A percentile compares a stretch with the other conserved stretches of the same genome.
phyloP scores from a whole-genome alignment of 2,888 invertebrate genomes.

The Athalia circularis region DNA sequence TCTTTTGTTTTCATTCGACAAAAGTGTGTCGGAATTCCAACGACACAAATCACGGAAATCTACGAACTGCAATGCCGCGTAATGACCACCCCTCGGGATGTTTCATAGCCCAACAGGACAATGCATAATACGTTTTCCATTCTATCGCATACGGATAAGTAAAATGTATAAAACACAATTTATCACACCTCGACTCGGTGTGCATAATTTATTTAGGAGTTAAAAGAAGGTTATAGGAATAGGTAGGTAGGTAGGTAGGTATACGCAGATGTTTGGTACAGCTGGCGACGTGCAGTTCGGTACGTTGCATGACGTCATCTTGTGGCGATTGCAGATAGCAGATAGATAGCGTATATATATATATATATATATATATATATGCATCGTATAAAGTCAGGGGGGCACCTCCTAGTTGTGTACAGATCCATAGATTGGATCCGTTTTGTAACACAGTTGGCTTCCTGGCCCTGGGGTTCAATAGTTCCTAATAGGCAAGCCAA shows the following conservation, averaged over 20 bases:
- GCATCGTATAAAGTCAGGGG: not conserved
- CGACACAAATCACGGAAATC: too few relatives aligned
- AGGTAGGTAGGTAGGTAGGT: constrained; percentile 46
- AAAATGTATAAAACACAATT: constrained; percentile 49
- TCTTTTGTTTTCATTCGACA: too few relatives aligned
- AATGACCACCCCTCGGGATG: not conserved
- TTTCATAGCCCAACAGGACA: not conserved
- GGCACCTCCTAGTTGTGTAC: not conserved
- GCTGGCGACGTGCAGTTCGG: constrained; percentile 54
- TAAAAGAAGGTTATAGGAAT: too few relatives aligned
- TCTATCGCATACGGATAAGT: constrained; percentile 1
- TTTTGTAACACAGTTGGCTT: constrained; percentile 53
- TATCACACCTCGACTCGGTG: constrained; percentile 51
- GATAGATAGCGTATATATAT: not conserved
- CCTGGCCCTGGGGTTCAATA: constrained; percentile 42
- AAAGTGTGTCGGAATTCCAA: too few relatives aligned
- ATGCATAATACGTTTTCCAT: not conserved
- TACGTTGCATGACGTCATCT: constrained; percentile 61
- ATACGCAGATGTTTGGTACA: constrained; percentile 67
- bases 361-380: not conserved
- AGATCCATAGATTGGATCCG: constrained; percentile 65
- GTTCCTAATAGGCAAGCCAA: constrained; percentile 27
- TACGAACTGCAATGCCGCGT: not conserved
- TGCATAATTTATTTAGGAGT: constrained; percentile 58
- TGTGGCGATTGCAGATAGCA: constrained; percentile 52